A percentile compares a stretch with the other conserved stretches of the same genome.
These are phyloP conservation scores for Alosa alosa DNA, from an alignment of 2,113 vertebrate species.

Conservation along the genomic window DNA sequence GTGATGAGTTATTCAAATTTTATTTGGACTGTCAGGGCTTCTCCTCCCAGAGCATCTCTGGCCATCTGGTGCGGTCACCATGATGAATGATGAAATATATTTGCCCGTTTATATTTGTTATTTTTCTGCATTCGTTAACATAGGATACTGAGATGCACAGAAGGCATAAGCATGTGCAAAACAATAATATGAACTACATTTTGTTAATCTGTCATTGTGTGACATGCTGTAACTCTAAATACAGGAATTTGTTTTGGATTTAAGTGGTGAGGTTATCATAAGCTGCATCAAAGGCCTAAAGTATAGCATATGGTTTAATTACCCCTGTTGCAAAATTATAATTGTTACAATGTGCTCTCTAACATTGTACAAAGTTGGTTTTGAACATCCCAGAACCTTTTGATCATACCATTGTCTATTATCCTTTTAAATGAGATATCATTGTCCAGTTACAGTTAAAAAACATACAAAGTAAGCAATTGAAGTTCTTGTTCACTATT, in stretches of 20 bases:
- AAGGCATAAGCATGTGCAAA: too few species aligned
- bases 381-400: neutral
- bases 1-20: neutral
- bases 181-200: too few species aligned
- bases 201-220: too few species aligned
- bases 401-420: too few species aligned
- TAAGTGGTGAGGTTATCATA: too few species aligned
- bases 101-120: neutral
- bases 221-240: too few species aligned
- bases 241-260: too few species aligned
- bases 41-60: constrained; percentile 22
- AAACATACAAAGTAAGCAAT: neutral
- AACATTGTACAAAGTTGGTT: neutral
- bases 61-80: constrained; percentile 53
- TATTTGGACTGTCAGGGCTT: neutral
- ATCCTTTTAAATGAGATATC: too few species aligned
- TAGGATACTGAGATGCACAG: too few species aligned
- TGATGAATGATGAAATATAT: constrained; percentile 35
- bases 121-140: neutral
- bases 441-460: too few species aligned
- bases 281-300: too few species aligned
- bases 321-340: neutral
- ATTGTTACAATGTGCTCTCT: neutral
- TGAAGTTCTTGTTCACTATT: neutral
- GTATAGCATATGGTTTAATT: neutral